These are phyloP conservation scores for Coelogynopora nodosa DNA, from an alignment of 2,888 invertebrate species.

Conservation along the genomic window DNA sequence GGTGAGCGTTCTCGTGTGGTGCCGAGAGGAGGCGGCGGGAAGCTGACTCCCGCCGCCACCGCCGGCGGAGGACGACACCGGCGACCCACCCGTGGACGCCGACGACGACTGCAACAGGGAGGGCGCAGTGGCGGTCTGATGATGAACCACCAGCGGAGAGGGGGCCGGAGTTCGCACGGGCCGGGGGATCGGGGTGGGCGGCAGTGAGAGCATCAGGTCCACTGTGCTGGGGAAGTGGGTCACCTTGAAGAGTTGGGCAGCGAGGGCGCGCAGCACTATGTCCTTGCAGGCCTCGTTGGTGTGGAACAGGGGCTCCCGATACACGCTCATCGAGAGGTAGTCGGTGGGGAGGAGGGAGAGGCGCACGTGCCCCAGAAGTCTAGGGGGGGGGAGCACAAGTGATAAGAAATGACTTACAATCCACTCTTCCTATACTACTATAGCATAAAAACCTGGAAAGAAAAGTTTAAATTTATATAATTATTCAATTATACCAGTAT, in stretches of 20 bases:
- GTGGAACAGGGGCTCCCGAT: constrained; percentile 36
- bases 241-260: constrained; percentile 11
- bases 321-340: constrained; percentile 23
- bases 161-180: background rate
- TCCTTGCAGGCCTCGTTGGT: constrained; percentile 33
- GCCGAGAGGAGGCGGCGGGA: too few species aligned
- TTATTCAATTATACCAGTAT: too few species aligned
- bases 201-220: background rate
- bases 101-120: background rate
- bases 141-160: background rate
- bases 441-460: too few species aligned
- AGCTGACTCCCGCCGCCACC: too few species aligned
- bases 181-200: background rate
- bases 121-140: background rate
- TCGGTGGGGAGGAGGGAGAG: constrained; percentile 15
- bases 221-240: constrained; percentile 13
- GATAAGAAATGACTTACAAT: too few species aligned
- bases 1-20: too few species aligned
- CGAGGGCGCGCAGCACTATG: constrained; percentile 19
- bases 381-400: constrained; percentile 6
- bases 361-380: constrained; percentile 32
- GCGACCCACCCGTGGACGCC: too few species aligned
- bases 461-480: too few species aligned
- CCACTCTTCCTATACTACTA: too few species aligned
- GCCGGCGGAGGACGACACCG: too few species aligned